Percentiles rank a stretch among this genome's conserved stretches.
Conservation (phyloP, 1,140 invertebrate genomes). For the Drosophila saltans region DNA sequence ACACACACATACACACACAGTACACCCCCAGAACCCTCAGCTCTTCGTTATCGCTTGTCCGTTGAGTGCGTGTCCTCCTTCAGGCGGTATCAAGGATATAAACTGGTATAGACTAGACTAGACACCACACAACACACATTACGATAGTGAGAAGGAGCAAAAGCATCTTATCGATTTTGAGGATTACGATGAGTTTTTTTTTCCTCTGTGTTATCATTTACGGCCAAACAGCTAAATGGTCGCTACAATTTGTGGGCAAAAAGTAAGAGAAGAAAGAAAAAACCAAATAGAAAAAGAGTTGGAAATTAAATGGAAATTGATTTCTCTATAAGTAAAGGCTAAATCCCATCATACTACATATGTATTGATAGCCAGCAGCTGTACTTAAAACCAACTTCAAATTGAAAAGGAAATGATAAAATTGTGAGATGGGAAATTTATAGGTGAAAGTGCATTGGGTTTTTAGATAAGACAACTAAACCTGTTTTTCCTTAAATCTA, state of each 20-base stretch:
- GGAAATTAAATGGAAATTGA: slow-evolving; percentile 5
- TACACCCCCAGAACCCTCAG: slow-evolving; percentile 2
- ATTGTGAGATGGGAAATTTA: background rate
- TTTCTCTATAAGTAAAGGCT: background rate
- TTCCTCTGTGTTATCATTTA: slow-evolving; percentile 45
- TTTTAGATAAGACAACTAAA: too few species aligned
- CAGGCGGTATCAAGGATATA: slow-evolving; percentile 41
- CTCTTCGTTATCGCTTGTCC: slow-evolving; percentile 56
- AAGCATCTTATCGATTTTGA: slow-evolving; percentile 65
- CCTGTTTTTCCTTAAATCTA: too few species aligned
- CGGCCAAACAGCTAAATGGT: slow-evolving; percentile 42
- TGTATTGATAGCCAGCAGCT: background rate
- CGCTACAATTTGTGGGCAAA: slow-evolving; percentile 30
- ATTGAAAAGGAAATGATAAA: background rate
- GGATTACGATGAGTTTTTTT: slow-evolving; percentile 48
- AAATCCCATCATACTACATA: background rate
- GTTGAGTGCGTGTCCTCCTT: slow-evolving; percentile 51
- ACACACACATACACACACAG: slow-evolving; percentile 19
- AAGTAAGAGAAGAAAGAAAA: slow-evolving; percentile 5
- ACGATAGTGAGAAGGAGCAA: background rate
- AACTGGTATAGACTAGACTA: slow-evolving; percentile 39
- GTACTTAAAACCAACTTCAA: background rate
- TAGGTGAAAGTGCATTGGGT: background rate
- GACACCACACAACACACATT: slow-evolving; percentile 12
- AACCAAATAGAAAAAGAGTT: slow-evolving; percentile 11